Conservation (phyloP, 1,140 invertebrate genomes). For the Diuraphis noxia region DNA sequence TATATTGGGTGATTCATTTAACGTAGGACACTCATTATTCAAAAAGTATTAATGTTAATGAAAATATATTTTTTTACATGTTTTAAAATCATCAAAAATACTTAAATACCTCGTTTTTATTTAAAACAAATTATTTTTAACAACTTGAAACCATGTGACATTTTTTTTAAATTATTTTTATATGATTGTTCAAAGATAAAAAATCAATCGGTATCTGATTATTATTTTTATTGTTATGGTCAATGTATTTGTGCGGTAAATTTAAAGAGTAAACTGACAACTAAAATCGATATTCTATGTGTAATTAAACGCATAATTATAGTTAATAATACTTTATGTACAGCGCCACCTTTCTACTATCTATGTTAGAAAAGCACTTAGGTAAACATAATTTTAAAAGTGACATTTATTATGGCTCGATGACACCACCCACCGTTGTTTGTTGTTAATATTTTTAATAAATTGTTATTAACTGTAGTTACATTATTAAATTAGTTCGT, state of each 20-base stretch:
- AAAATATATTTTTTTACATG: too few species aligned
- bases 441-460: background rate
- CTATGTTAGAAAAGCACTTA: background rate
- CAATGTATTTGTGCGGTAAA: background rate
- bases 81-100: too few species aligned
- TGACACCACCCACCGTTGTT: background rate
- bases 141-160: too few species aligned
- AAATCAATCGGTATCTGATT: too few species aligned
- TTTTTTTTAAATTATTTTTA: too few species aligned
- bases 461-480: background rate
- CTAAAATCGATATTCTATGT: conserved; percentile 14
- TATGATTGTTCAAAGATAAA: too few species aligned
- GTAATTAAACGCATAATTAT: background rate
- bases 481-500: background rate
- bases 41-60: too few species aligned
- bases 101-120: too few species aligned
- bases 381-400: background rate
- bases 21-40: too few species aligned
- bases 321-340: background rate
- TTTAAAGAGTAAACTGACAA: background rate
- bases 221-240: background rate
- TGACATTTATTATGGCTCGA: background rate
- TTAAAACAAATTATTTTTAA: too few species aligned
- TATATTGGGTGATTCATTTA: too few species aligned
- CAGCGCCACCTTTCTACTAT: background rate